These are phyloP conservation scores for Luscinia megarhynchos DNA, from an alignment of 2,797 vertebrate genomes.

Conservation along the genomic window DNA sequence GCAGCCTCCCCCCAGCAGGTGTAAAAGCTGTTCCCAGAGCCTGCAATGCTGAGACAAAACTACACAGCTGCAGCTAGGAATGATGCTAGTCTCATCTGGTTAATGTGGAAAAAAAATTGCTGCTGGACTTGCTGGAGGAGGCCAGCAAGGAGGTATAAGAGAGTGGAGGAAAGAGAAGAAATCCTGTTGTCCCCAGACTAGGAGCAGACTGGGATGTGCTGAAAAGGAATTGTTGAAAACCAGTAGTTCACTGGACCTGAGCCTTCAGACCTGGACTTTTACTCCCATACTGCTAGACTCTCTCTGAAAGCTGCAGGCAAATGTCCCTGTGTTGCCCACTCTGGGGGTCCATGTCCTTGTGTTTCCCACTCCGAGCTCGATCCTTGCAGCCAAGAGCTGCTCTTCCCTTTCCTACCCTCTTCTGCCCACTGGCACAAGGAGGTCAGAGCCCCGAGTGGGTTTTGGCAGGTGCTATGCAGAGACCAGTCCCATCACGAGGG, in stretches of 20 bases:
- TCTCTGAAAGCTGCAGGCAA: not conserved
- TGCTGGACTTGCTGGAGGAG: not conserved
- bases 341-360: not conserved
- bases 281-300: not conserved
- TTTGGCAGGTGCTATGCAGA: not conserved
- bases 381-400: not conserved
- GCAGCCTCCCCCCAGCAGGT: not conserved
- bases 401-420: not conserved
- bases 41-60: not conserved
- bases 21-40: not conserved
- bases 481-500: fast-evolving
- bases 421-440: not conserved
- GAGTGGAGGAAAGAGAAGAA: not conserved
- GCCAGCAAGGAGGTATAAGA: not conserved
- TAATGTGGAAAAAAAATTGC: not conserved
- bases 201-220: not conserved
- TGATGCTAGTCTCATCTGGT: not conserved
- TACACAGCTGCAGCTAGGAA: not conserved
- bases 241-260: not conserved
- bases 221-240: not conserved
- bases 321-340: not conserved
- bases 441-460: not conserved
- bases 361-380: fast-evolving
- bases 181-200: not conserved
- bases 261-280: not conserved